A percentile compares a stretch with the other conserved stretches of the same genome.
These are phyloP conservation scores for Eilema caniola DNA, from an alignment of 2,888 invertebrate species.

Conservation along the genomic window DNA sequence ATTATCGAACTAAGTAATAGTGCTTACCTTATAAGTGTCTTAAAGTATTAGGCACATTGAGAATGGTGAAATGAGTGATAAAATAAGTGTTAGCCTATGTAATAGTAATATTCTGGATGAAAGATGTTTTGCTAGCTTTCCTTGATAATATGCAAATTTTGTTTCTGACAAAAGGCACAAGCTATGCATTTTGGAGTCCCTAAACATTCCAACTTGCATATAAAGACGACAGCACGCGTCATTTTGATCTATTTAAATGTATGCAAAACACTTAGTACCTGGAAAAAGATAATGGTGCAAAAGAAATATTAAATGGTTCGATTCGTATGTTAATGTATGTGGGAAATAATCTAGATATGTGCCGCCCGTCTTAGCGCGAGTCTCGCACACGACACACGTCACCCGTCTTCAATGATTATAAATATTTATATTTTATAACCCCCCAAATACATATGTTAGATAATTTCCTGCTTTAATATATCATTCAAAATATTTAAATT, in stretches of 20 bases:
- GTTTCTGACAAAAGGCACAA: conserved; percentile 36
- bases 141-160: conserved; percentile 30
- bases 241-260: conserved; percentile 73
- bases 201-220: conserved; percentile 58
- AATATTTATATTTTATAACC: conserved; percentile 54
- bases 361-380: conserved; percentile 58
- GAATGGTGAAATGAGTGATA: not conserved
- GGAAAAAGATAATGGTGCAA: conserved; percentile 73
- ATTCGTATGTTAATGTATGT: conserved; percentile 80
- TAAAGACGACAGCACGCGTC: conserved; percentile 72
- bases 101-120: not conserved
- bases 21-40: not conserved
- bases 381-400: conserved; percentile 62
- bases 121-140: not conserved
- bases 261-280: conserved; percentile 79
- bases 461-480: conserved; percentile 14
- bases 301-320: conserved; percentile 76
- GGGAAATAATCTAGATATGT: conserved; percentile 71
- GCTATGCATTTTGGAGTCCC: conserved; percentile 47
- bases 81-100: not conserved
- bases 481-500: conserved; percentile 36
- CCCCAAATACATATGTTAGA: conserved; percentile 28
- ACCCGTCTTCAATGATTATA: conserved; percentile 63
- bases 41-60: not conserved
- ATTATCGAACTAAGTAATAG: not conserved